Percentiles rank a stretch among this genome's conserved stretches.
Evolutionary conservation across 1,140 invertebrate genomes (phyloP).

Genomic region (Thaumatotibia leucotreta): DNA sequence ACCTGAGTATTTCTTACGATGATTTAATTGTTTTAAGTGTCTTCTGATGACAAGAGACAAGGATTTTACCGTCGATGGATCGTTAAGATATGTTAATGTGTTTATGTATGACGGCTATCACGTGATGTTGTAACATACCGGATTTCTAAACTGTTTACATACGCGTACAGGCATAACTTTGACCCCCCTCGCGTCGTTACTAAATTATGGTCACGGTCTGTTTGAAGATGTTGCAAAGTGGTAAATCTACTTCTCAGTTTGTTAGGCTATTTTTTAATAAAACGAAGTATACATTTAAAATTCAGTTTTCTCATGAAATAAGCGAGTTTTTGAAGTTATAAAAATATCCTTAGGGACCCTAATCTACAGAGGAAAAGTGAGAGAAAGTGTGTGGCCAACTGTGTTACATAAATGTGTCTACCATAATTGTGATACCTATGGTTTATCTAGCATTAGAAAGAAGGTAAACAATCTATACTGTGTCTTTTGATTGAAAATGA

Average conservation of each 20-base stretch:
- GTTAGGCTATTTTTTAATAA: background rate
- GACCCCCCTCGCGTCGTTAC: background rate
- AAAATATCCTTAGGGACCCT: no score
- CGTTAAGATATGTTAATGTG: background rate
- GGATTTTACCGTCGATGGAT: background rate
- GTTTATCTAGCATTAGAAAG: no score
- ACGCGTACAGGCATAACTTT: background rate
- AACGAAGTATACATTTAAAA: no score
- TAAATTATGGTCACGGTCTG: slow-evolving; percentile 1
- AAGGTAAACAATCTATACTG: no score
- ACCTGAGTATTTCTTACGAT: background rate
- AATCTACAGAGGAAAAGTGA: no score
- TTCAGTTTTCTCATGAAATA: no score
- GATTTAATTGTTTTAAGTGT: background rate
- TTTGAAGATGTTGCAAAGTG: background rate
- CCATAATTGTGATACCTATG: no score
- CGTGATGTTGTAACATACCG: background rate
- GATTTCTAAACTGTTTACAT: background rate
- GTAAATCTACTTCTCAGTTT: background rate
- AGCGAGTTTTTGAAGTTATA: no score
- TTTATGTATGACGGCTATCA: no score
- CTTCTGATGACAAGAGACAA: background rate
- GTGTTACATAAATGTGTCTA: no score
- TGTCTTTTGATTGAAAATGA: no score
- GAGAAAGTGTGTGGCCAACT: no score